Evolutionary conservation across 2,888 invertebrate species (phyloP).

Genomic region (Drosophila prostipennis): DNA sequence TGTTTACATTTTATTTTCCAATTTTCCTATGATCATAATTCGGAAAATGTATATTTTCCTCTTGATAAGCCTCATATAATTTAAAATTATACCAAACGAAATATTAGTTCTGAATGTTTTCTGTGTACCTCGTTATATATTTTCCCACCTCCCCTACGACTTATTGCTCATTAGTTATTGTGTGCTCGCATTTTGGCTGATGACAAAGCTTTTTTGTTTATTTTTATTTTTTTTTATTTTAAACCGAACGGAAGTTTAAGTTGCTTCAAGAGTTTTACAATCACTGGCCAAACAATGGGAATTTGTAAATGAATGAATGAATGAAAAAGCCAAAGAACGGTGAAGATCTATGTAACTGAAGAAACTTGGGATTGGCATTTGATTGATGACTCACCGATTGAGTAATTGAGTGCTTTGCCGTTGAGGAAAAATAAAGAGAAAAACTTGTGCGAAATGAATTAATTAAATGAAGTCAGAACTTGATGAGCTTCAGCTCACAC

Average conservation of each 20-base stretch:
- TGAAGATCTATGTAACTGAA: constrained; percentile 2
- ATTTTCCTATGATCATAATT: too few species aligned
- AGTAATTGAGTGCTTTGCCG: constrained; percentile 15
- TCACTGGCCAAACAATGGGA: constrained; percentile 3
- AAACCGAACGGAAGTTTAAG: constrained; percentile 57
- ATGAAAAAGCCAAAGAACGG: not conserved
- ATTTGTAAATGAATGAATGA: constrained; percentile 3
- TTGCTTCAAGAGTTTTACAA: constrained; percentile 15
- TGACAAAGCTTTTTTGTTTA: constrained; percentile 29
- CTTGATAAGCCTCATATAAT: not conserved
- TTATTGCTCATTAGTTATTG: constrained; percentile 36
- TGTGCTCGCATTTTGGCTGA: constrained; percentile 28
- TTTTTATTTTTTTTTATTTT: constrained; percentile 19
- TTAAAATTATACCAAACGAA: not conserved
- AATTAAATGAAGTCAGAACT: constrained; percentile 28
- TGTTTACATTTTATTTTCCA: too few species aligned
- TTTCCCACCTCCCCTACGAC: constrained; percentile 5
- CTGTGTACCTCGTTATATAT: constrained; percentile 5
- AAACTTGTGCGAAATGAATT: constrained; percentile 8
- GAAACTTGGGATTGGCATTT: not conserved
- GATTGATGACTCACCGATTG: constrained; percentile 17
- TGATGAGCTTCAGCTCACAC: constrained; percentile 5
- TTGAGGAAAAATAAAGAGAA: too few species aligned
- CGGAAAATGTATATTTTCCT: not conserved
- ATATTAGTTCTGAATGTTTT: not conserved